phyloP scores from a whole-genome alignment of 2,888 invertebrate genomes.

The Nephrotoma flavescens region DNA sequence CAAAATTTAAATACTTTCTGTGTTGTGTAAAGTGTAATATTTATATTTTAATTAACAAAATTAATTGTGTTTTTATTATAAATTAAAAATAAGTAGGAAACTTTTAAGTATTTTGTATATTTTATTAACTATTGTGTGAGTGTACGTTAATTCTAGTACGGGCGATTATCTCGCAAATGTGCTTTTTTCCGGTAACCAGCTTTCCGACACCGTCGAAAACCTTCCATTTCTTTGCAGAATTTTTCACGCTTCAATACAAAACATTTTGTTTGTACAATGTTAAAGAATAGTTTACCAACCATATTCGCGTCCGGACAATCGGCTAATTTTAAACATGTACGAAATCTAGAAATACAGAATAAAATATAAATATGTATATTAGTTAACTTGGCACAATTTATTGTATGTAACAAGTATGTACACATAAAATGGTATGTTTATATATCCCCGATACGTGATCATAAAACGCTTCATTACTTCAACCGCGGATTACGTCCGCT shows the following conservation, averaged over 20 bases:
- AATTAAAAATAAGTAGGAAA: not conserved
- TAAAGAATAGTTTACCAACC: conserved; percentile 88
- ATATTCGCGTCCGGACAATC: conserved; percentile 75
- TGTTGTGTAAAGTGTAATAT: not conserved
- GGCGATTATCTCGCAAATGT: conserved; percentile 51
- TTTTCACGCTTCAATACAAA: conserved; percentile 70
- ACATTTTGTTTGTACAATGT: conserved; percentile 87
- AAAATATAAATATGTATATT: conserved; percentile 13
- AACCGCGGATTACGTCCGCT: not conserved
- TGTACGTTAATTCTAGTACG: conserved; percentile 19
- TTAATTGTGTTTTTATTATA: not conserved
- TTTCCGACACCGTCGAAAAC: conserved; percentile 60
- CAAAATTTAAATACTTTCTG: not conserved
- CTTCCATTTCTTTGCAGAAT: conserved; percentile 58
- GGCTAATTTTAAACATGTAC: conserved; percentile 80
- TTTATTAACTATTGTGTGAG: not conserved
- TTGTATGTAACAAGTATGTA: not conserved
- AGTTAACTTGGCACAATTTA: not conserved
- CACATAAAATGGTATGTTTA: not conserved
- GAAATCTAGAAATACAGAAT: conserved; percentile 52
- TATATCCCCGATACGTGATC: not conserved
- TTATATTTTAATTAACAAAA: not conserved
- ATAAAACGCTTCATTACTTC: not conserved
- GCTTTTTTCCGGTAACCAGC: conserved; percentile 55
- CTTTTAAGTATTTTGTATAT: not conserved